Evolutionary conservation across 1,140 invertebrate genomes (phyloP).

Genomic region (Plutomurus gul): DNA sequence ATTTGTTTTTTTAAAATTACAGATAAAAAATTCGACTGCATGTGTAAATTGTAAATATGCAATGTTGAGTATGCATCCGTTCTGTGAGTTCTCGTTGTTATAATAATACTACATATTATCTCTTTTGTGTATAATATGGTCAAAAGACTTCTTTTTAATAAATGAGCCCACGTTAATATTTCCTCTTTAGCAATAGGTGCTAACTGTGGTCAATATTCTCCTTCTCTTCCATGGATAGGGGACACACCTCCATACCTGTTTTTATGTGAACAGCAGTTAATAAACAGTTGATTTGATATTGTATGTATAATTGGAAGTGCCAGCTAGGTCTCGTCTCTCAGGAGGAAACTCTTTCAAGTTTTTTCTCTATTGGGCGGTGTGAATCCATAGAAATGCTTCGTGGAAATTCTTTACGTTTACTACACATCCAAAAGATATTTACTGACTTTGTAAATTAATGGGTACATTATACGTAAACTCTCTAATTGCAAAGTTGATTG

Average conservation of each 20-base stretch:
- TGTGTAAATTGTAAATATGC: too few species aligned
- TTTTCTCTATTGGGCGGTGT: neutral
- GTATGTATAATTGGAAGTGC: neutral
- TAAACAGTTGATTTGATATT: neutral
- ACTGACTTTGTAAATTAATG: too few species aligned
- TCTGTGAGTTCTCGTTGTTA: too few species aligned
- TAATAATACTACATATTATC: too few species aligned
- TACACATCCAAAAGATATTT: too few species aligned
- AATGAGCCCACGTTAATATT: neutral
- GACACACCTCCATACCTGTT: neutral
- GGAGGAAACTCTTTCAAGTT: neutral
- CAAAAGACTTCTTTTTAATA: neutral
- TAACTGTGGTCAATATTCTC: constrained; percentile 6
- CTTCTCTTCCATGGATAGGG: neutral
- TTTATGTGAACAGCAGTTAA: too few species aligned
- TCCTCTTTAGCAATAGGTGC: neutral
- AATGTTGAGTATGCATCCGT: too few species aligned
- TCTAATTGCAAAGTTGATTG: too few species aligned
- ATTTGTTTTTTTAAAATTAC: too few species aligned
- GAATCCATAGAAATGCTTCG: neutral
- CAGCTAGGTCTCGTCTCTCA: neutral
- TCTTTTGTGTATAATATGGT: neutral
- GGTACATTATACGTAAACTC: too few species aligned
- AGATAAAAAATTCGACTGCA: too few species aligned
- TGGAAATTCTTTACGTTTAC: neutral